Conservation (phyloP, 2,888 invertebrate species). For the Drosophila flavopinicola region DNA sequence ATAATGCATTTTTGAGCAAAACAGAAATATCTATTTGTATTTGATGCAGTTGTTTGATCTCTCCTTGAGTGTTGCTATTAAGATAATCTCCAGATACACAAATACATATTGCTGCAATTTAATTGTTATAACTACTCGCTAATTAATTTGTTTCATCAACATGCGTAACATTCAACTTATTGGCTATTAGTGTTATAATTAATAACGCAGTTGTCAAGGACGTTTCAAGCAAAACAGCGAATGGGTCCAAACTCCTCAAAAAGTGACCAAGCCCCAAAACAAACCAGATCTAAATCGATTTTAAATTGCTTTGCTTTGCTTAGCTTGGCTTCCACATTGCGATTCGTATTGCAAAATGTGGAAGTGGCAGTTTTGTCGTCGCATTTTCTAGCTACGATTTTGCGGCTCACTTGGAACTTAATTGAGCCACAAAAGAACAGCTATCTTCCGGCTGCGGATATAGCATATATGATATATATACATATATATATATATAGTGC, state of each 20-base stretch:
- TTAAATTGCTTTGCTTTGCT: conserved; percentile 55
- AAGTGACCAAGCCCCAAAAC: conserved; percentile 24
- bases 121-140: conserved; percentile 16
- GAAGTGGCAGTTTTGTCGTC: conserved; percentile 46
- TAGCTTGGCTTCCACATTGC: conserved; percentile 45
- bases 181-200: conserved; percentile 33
- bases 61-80: no score
- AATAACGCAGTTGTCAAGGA: conserved; percentile 40
- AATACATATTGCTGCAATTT: neutral
- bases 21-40: no score
- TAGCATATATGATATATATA: no score
- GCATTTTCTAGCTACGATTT: conserved; percentile 30
- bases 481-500: no score
- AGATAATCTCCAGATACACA: neutral
- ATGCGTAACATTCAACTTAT: conserved; percentile 43
- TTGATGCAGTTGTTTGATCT: no score
- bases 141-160: conserved; percentile 34
- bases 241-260: conserved; percentile 17
- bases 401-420: conserved; percentile 31
- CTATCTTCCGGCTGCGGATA: conserved; percentile 18
- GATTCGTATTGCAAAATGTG: conserved; percentile 50
- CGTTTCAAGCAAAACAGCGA: conserved; percentile 23
- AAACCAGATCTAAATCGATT: conserved; percentile 56
- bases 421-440: conserved; percentile 29
- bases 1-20: no score